These are phyloP conservation scores for Hydriomena furcata DNA, from an alignment of 2,888 invertebrate genomes.

Conservation along the genomic window DNA sequence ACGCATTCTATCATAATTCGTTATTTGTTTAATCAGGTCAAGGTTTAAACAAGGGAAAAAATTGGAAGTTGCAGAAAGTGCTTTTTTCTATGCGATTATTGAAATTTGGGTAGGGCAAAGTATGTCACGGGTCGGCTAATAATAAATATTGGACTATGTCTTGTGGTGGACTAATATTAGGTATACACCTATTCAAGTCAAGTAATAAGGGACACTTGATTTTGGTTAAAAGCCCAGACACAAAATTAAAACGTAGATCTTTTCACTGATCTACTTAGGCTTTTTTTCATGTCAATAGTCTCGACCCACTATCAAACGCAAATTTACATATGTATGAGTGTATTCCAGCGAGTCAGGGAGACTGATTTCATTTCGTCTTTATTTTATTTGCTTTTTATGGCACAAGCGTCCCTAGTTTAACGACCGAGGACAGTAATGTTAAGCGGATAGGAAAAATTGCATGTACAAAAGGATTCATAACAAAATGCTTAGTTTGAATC, in stretches of 20 bases:
- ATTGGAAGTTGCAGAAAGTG: too few species aligned
- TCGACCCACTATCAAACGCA: conserved; percentile 46
- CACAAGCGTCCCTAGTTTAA: conserved; percentile 55
- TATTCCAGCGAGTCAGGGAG: conserved; percentile 45
- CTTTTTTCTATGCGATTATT: too few species aligned
- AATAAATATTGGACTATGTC: too few species aligned
- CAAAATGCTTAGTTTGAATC: conserved; percentile 42
- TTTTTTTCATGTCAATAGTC: conserved; percentile 15
- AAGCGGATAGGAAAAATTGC: conserved; percentile 52
- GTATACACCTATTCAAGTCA: too few species aligned
- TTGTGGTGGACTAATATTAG: too few species aligned
- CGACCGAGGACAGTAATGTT: conserved; percentile 56
- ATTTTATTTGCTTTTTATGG: conserved; percentile 63
- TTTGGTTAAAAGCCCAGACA: neutral
- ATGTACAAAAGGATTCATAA: conserved; percentile 39
- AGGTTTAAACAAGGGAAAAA: too few species aligned
- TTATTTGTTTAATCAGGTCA: too few species aligned
- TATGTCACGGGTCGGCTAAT: too few species aligned
- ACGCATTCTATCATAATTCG: too few species aligned
- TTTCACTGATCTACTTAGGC: conserved; percentile 5
- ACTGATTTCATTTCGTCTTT: conserved; percentile 53
- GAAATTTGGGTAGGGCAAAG: too few species aligned
- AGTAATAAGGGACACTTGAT: neutral
- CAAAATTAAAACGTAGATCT: conserved; percentile 3
- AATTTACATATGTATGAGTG: conserved; percentile 62